Percentiles rank a stretch among this genome's conserved stretches.
phyloP scores from a whole-genome alignment of 2,797 vertebrate genomes.

The Microcaecilia unicolor region DNA sequence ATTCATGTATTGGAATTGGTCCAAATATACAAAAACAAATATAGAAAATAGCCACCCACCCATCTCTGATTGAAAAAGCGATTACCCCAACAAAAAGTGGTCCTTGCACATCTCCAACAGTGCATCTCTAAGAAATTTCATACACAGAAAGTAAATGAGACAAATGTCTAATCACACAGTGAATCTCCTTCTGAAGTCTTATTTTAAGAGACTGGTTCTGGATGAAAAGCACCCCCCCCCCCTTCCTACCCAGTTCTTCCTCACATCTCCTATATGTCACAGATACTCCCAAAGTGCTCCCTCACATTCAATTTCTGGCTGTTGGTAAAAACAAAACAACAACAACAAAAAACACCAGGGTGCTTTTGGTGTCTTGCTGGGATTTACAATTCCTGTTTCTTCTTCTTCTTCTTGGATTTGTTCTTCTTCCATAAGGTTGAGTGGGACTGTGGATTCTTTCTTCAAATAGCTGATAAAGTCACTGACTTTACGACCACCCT shows the following conservation, averaged over 20 bases:
- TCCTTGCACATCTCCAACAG: no score
- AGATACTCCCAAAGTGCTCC: no score
- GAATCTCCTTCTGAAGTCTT: slow-evolving; percentile 28
- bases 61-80: slow-evolving; percentile 39
- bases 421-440: slow-evolving; percentile 69
- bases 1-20: slow-evolving; percentile 62
- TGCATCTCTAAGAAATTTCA: no score
- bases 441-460: slow-evolving; percentile 74
- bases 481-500: slow-evolving; percentile 90
- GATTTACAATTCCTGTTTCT: slow-evolving; percentile 82
- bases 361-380: slow-evolving; percentile 8
- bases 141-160: slow-evolving; percentile 47
- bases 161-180: slow-evolving; percentile 43
- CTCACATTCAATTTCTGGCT: no score
- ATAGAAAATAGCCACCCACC: slow-evolving; percentile 48
- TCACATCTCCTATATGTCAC: slow-evolving; percentile 2
- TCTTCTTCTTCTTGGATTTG: slow-evolving; percentile 78
- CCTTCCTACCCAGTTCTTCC: background rate
- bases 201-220: background rate
- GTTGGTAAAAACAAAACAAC: no score
- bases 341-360: no score
- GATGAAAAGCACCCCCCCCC: slow-evolving; percentile 2
- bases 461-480: slow-evolving; percentile 93
- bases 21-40: slow-evolving; percentile 75
- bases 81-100: slow-evolving; percentile 39